Base-by-base conservation (phyloP, 2,113 vertebrate species). In the Phaethon lepturus region DNA sequence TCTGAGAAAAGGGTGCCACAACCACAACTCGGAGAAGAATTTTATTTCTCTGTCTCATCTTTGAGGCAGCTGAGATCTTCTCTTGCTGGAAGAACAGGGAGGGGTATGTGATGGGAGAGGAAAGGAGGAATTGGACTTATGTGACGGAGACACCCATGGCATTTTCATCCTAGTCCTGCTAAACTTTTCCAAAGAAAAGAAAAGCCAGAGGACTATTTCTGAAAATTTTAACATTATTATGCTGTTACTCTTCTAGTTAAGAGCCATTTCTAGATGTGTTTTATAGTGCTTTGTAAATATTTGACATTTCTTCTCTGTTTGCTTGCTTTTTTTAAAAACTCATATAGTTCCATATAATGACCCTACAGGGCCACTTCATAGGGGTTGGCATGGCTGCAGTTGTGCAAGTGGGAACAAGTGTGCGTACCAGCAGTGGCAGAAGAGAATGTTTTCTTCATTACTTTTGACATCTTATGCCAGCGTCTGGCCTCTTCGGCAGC, bases 291-390 rank as follows among this genome's bases (percentile, higher is more conserved):
- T 78, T 81, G 64, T 75, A 89, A 92, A 89, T 89, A 84, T 50
- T 95, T 95, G 76, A 79, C 53, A 38, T 87, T 91, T 88, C 71
- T 81, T 75, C 25, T 84, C 8, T 87, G 60, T 85, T 95, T 96
- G 60, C 47, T 68, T 77, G 47, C 4, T 7, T 67, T 75, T 66
- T 50, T 33, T 22, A 40, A 38, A 38, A 38, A 68, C 17, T 88
- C 45, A 3, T n/a, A 19, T 24, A 58, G 29, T 80, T 94, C 79
- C 49, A 28, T 52, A 25, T 24, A 92, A 67, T 64, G 44, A 38
- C 88, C 67, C 35, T 42, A 52, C 20, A 63, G 71, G 90, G 56
- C 50, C 76, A 72, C 66, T 94, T 80, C 69, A 15, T 76, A 62
- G 22, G n/a, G 12, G 33, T 24, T 76, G 76, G 62, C 29, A 31